Evolutionary conservation across 2,888 invertebrate genomes (phyloP), one percentile per base, ranked within the genome.

Genomic region (Conchocele bisecta): DNA sequence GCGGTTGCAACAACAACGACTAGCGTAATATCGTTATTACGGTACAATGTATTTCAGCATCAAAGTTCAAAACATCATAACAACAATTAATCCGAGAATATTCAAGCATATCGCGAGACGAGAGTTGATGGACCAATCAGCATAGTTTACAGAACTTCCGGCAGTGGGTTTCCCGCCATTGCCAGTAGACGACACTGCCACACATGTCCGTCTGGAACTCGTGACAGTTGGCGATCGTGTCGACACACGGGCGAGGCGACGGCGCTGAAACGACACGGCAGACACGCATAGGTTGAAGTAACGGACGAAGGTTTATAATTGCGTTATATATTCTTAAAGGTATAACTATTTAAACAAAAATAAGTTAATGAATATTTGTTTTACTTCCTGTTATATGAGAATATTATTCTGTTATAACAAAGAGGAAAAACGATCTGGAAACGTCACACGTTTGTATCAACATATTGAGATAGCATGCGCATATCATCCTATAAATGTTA

Each of bases 101-200:
- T n/a, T n/a, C n/a, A n/a, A n/a, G n/a, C n/a, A n/a, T n/a, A n/a
- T n/a, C n/a, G n/a, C n/a, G n/a, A n/a, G n/a, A n/a, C n/a, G n/a
- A n/a, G n/a, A n/a, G n/a, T n/a, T n/a, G n/a, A n/a, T n/a, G n/a
- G n/a, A n/a, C n/a, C n/a, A n/a, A 33, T 57, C 39, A 75, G 39
- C 74, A 75, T 11, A 70, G 29, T 22, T 65, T 28, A 42, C 74
- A 75, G 29, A 29, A 75, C 42, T 75, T 75, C 46, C 69, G 35
- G 61, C 74, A 75, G 37, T 75, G 74, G n/a, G 65, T 50, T 37
- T 75, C 74, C 5, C 66, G 35, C 74, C 74, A 75, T 37, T 70
- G 74, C 66, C 69, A 75, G 29, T 69, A 75, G 1, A 51, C 57
- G 26, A 58, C 53, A 20, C 42, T 69, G 9, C 65, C 66, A 31